Base-by-base conservation (phyloP, 2,888 invertebrate species). In the Dione juno region DNA sequence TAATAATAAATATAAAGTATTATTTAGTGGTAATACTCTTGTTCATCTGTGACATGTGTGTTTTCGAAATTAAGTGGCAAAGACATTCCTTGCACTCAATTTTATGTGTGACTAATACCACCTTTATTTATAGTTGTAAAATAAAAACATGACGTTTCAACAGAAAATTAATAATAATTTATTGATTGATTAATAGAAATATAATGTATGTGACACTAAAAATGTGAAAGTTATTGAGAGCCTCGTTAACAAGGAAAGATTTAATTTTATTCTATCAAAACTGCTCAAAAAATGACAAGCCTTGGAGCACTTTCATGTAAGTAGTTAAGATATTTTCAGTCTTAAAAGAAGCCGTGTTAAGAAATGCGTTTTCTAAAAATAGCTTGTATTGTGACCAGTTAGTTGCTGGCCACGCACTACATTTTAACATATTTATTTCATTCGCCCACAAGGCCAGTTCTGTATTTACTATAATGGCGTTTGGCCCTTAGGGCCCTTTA, bases 1-100 rank as follows among this genome's bases (percentile, higher is more conserved):
- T 41, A 21, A 21, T 41, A 58, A 40, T 41, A 50, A 61, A 14
- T 59, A 28, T 41, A 11, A 41, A 41, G 50, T 57, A 57, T 57
- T 40, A 37, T 16, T 1, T 57, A 57, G 57, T 57, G 16, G 37
- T 40, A 37, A 40, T 54, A n/a, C 35, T 54, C 1, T n/a, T 37
- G 35, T 37, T 54, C 11, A 37, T 37, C n/a, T n/a, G 54, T 10
- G 35, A 37, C 16, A 9, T 66, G 21, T 21, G 19, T 50, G 19
- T 50, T 50, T 50, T 65, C 28, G 28, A 28, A 28, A 28, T 28
- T 28, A n/a, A n/a, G n/a, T n/a, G n/a, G n/a, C n/a, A n/a, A n/a
- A n/a, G n/a, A n/a, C n/a, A n/a, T n/a, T n/a, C 28, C 28, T 28
- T 28, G 28, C 16, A 11, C 19, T 21, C 3, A 50, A 50, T 6